Evolutionary conservation across 2,888 invertebrate species (phyloP), one percentile per base, ranked within the genome.

Genomic region (Sisyra terminalis): DNA sequence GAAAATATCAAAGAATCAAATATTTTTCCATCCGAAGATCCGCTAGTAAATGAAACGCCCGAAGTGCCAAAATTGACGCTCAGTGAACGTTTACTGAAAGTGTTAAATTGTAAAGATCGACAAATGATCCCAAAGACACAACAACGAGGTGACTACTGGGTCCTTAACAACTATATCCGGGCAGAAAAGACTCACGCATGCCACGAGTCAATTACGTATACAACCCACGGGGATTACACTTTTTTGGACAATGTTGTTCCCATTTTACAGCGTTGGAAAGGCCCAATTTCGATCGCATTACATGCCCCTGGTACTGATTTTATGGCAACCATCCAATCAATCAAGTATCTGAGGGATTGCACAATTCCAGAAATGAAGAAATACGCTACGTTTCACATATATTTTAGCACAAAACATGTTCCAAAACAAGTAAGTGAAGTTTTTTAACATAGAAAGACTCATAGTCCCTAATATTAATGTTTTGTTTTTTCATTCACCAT

Each of bases 201-300:
- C 63, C 81, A 85, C 63, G 86, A 88, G 62, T 78, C 78, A 50
- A 73, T 92, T 49, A 92, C 92, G 1, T 89, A 90, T 57, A 88
- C 90, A 29, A 92, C 92, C 10, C 92, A 92, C 61, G 88, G 86
- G 3, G 90, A 90, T 55, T 87, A 77, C 64, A 86, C 88, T 51
- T 92, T 89, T 66, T 72, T 92, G 56, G 86, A 90, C 63, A 92
- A 93, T 63, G 69, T 90, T 53, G 74, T 78, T 58, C 86, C 88
- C 46, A 67, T 93, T 53, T 65, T 89, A 57, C 80, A 85, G 58
- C 72, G 80, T 55, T 92, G 90, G 90, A 74, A 76, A 58, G 88
- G 87, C 2, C 90, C 90, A 1, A 68, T 92, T 48, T 88, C 88
- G 55, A 69, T 92, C 51, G 85, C 88, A 3, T 70, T 92, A 55